Base-by-base conservation (phyloP, 1,140 invertebrate species). In the Condylostylus longicornis region DNA sequence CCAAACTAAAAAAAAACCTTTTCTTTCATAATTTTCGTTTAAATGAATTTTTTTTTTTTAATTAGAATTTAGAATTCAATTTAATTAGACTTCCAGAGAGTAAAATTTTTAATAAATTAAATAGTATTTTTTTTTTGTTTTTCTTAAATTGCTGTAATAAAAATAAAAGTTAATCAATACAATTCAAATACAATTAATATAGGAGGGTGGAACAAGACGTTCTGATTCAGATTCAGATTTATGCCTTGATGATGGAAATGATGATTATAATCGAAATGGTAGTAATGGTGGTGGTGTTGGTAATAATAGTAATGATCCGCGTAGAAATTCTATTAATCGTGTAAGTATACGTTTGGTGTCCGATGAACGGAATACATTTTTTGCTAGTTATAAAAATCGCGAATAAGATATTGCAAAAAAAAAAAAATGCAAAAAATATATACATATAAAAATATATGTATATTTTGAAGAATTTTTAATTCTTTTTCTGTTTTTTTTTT, bases 201-300 rank as follows among this genome's bases (percentile, higher is more conserved):
- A 79, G 77, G 76, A 79, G 48, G 69, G 69, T 44, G 62, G 66
- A 40, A 69, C 72, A 43, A 65, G 71, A 42, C 68, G 72, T 50
- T 68, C 67, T 18, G 84, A 86, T 58, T 87, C 83, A 9, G 84
- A 89, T 64, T 86, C 81, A 14, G 84, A 90, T 61, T 69, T 88
- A 30, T 88, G 83, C 55, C 71, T 86, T 42, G 82, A 85, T 51
- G 81, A 86, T 38, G 51, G 46, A 18, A 54, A 47, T 33, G 54
- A 54, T 5, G 40, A 47, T n/a, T 40, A n/a, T n/a, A n/a, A n/a
- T n/a, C n/a, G n/a, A n/a, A n/a, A n/a, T n/a, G n/a, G 35, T 20
- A 48, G 45, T 35, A 47, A 48, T 20, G 36, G 18, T 3, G 41
- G 42, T 17, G 37, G 38, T 14, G 28, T 19, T 23, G 30, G 29